These are phyloP conservation scores for Gerosis bhagava DNA, from an alignment of 2,888 invertebrate species.

Conservation along the genomic window DNA sequence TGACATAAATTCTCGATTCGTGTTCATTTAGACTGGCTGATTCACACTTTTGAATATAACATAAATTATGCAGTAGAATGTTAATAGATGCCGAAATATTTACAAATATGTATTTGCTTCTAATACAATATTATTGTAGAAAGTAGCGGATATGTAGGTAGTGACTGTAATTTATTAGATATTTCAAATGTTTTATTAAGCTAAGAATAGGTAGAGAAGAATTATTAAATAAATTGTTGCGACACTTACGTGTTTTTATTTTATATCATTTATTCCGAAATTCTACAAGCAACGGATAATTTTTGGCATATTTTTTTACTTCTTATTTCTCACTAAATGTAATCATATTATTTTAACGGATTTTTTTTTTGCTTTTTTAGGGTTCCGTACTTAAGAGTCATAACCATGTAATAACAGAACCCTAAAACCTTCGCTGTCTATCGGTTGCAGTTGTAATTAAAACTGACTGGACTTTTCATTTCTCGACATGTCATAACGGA, in stretches of 20 bases:
- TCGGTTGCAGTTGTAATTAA: too few relatives aligned
- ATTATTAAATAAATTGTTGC: conserved; percentile 52
- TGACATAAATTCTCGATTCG: too few relatives aligned
- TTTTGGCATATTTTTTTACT: too few relatives aligned
- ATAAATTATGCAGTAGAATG: conserved; percentile 36
- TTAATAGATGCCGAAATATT: conserved; percentile 47
- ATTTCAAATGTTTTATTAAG: conserved; percentile 42
- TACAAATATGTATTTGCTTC: conserved; percentile 50
- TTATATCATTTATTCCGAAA: conserved; percentile 10
- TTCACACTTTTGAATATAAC: conserved; percentile 22
- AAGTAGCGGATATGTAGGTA: conserved; percentile 35
- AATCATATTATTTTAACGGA: too few relatives aligned
- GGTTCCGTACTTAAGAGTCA: too few relatives aligned
- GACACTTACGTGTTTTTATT: conserved; percentile 45
- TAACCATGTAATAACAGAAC: too few relatives aligned
- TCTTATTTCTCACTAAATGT: too few relatives aligned
- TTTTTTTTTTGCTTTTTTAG: too few relatives aligned
- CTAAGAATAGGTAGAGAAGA: conserved; percentile 40
- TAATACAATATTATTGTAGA: conserved; percentile 41
- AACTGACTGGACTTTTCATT: too few relatives aligned
- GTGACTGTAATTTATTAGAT: conserved; percentile 37
- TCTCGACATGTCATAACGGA: too few relatives aligned
- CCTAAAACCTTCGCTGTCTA: too few relatives aligned
- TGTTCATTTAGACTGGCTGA: conserved; percentile 12
- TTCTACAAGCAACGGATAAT: too few relatives aligned